phyloP scores from a whole-genome alignment of 2,113 vertebrate species.

The Petrocephalus microphthalmus region DNA sequence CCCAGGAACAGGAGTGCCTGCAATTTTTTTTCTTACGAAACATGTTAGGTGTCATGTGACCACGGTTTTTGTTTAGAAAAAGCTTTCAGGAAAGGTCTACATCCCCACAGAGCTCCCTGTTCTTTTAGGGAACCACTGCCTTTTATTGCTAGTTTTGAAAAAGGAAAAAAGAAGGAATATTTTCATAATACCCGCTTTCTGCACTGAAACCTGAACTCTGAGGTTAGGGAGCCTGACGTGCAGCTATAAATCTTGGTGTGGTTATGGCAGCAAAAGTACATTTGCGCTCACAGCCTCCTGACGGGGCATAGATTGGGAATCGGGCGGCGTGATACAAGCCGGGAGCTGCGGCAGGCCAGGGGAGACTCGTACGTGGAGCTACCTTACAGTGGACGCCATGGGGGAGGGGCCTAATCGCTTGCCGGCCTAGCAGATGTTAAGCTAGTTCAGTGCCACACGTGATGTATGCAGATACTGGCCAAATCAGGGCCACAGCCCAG shows the following conservation, averaged over 20 bases:
- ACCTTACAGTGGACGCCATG: not conserved
- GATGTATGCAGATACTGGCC: not conserved
- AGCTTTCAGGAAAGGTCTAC: not conserved
- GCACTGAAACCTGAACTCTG: constrained; percentile 7
- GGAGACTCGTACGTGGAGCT: too few relatives aligned
- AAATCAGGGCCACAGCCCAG: not conserved
- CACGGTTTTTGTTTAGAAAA: not conserved
- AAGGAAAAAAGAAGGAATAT: not conserved
- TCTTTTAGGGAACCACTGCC: constrained; percentile 2
- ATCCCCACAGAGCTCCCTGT: constrained; percentile 8
- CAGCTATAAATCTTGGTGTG: not conserved
- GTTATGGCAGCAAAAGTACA: not conserved
- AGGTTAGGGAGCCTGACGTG: not conserved
- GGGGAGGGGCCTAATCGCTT: not conserved
- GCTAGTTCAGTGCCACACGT: not conserved
- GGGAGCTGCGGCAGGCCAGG: not conserved
- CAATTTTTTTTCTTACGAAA: not conserved
- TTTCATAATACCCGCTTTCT: not conserved
- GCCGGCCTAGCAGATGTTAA: not conserved
- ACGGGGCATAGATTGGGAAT: not conserved
- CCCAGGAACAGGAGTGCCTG: not conserved
- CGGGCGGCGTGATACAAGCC: not conserved
- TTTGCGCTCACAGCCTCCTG: not conserved
- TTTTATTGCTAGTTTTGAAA: constrained; percentile 7
- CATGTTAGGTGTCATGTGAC: not conserved